A percentile compares a stretch with the other conserved stretches of the same genome.
Conservation (phyloP, 2,797 vertebrate species). For the Xyrichtys novacula region DNA sequence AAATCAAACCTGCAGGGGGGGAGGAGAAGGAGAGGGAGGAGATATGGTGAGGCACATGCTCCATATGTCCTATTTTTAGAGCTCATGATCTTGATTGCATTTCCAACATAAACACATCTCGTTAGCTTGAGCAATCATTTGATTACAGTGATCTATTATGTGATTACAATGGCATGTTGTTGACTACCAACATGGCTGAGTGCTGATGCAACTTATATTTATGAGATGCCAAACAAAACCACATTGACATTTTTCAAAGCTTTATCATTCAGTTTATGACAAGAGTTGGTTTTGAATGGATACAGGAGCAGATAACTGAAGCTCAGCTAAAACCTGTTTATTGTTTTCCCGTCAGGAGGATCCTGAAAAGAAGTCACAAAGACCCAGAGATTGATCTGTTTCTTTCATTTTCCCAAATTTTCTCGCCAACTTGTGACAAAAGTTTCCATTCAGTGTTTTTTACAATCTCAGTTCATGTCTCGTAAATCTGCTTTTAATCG, state of each 20-base stretch:
- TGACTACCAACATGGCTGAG: background rate
- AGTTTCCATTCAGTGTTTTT: background rate
- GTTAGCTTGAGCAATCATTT: conserved; percentile 50
- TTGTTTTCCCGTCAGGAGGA: background rate
- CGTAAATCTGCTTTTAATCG: background rate
- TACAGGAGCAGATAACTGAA: background rate
- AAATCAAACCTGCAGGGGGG: conserved; percentile 87
- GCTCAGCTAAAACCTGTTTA: background rate
- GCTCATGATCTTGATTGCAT: conserved; percentile 48
- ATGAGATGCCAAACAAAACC: background rate
- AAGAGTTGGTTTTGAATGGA: background rate
- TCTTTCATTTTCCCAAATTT: background rate
- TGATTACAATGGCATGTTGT: conserved; percentile 42
- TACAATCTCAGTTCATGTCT: background rate
- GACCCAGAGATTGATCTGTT: background rate
- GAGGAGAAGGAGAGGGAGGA: conserved; percentile 4
- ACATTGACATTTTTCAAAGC: background rate
- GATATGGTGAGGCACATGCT: conserved; percentile 32
- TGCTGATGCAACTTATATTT: conserved; percentile 22
- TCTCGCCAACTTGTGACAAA: background rate
- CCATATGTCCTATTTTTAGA: conserved; percentile 47
- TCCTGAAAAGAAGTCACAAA: background rate
- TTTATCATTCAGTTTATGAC: background rate
- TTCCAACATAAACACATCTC: conserved; percentile 38
- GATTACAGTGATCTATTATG: conserved; percentile 55